phyloP scores from a whole-genome alignment of 2,888 invertebrate species.

The Drosophila macrospina region DNA sequence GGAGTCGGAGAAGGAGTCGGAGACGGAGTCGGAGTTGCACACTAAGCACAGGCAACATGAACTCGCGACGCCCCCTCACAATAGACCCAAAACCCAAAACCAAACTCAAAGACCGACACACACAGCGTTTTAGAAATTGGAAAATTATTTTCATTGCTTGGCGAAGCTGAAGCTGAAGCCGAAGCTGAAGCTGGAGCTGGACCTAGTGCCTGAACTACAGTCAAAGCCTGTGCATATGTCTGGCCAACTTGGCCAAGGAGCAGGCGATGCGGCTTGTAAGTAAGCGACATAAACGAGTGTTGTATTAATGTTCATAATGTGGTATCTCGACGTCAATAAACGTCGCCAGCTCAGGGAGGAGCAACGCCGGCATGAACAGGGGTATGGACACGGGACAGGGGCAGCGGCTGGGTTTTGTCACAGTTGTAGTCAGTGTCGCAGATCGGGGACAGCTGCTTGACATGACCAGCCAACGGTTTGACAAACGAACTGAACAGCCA shows the following conservation, averaged over 20 bases:
- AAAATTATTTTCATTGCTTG: conserved; percentile 78
- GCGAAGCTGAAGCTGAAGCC: conserved; percentile 2
- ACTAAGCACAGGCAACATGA: conserved; percentile 57
- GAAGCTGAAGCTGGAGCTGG: not conserved
- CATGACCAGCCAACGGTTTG: conserved; percentile 57
- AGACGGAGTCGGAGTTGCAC: conserved; percentile 31
- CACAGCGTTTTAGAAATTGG: conserved; percentile 79
- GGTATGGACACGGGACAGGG: not conserved
- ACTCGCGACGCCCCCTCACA: conserved; percentile 72
- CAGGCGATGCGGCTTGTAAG: conserved; percentile 76
- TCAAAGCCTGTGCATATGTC: conserved; percentile 22
- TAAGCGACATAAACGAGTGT: conserved; percentile 85
- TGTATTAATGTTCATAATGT: conserved; percentile 85
- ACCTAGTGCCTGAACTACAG: conserved; percentile 6
- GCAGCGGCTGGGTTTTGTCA: too few relatives aligned
- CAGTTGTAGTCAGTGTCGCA: conserved; percentile 41
- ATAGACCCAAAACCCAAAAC: conserved; percentile 37
- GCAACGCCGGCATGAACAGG: not conserved
- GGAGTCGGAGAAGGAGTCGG: conserved; percentile 12
- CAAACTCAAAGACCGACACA: conserved; percentile 56
- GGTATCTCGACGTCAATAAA: conserved; percentile 85
- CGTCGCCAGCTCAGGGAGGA: conserved; percentile 71
- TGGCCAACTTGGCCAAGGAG: conserved; percentile 33
- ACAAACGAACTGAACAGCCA: conserved; percentile 33
- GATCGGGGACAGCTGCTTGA: conserved; percentile 71